Conservation (phyloP, 2,113 vertebrate species). For the Otus sunia region DNA sequence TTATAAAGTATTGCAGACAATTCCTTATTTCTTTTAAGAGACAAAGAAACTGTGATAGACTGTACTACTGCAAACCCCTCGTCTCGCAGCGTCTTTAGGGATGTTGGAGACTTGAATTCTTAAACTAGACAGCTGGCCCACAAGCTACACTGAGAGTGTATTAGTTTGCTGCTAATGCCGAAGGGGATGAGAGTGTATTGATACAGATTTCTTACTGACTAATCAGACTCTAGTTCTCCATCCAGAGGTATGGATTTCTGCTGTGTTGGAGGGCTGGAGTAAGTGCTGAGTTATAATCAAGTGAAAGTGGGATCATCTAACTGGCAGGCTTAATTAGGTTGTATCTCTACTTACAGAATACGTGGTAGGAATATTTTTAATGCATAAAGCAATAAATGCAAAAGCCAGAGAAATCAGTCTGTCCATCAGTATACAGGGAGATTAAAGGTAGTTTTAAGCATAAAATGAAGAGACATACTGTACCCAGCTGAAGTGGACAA, state of each 20-base stretch:
- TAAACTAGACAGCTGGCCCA: not conserved
- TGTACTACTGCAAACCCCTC: not conserved
- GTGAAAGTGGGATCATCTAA: not conserved
- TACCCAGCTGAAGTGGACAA: not conserved
- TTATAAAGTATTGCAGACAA: not conserved
- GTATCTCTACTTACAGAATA: not conserved
- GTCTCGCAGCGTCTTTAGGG: not conserved
- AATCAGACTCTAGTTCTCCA: not conserved
- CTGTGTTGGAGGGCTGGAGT: not conserved
- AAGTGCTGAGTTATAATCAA: conserved; percentile 1
- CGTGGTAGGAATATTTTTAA: not conserved
- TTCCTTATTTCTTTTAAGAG: not conserved
- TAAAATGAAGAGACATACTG: not conserved
- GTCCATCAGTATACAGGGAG: not conserved
- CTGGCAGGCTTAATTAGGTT: conserved; percentile 18
- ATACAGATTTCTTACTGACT: conserved; percentile 18
- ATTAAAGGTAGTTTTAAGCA: not conserved
- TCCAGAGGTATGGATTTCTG: conserved; percentile 30
- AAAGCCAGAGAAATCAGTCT: not conserved
- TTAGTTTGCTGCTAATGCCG: not conserved
- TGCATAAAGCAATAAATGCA: not conserved
- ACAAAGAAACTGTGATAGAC: not conserved
- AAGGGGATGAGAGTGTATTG: not conserved
- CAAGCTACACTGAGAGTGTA: not conserved
- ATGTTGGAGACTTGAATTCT: not conserved